Conservation (phyloP, 2,113 vertebrate species). For the Channa maculata region DNA sequence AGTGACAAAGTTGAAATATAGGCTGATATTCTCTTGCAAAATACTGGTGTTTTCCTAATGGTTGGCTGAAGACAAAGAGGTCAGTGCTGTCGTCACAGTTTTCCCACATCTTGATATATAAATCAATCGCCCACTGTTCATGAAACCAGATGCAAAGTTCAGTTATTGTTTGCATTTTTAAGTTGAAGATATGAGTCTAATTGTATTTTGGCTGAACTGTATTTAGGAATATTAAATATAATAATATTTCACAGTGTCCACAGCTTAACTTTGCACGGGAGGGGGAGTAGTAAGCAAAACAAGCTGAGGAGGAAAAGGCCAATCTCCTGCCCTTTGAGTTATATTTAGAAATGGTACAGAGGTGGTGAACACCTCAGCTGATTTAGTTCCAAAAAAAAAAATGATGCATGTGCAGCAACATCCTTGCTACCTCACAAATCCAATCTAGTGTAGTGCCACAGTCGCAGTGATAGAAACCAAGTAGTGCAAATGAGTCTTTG, state of each 20-base stretch:
- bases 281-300: background rate
- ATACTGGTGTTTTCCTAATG: constrained; percentile 38
- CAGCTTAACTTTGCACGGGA: background rate
- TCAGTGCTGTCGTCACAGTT: constrained; percentile 28
- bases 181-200: background rate
- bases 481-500: constrained; percentile 77
- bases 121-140: constrained; percentile 14
- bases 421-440: constrained; percentile 32
- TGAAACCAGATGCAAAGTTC: constrained; percentile 1
- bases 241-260: background rate
- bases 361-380: constrained; percentile 23
- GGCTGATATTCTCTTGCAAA: constrained; percentile 59
- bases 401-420: constrained; percentile 28
- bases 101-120: constrained; percentile 23
- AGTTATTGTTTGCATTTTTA: background rate
- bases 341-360: constrained; percentile 44
- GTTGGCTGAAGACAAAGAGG: constrained; percentile 45
- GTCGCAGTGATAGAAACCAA: constrained; percentile 65
- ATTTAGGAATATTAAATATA: background rate
- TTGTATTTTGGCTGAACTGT: background rate
- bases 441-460: constrained; percentile 39
- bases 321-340: constrained; percentile 25
- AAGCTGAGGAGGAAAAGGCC: constrained; percentile 20
- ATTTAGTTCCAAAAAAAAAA: constrained; percentile 41
- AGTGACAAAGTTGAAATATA: constrained; percentile 60